These are phyloP conservation scores for Erethizon dorsatum DNA, from an alignment of 2,797 vertebrate genomes.

Conservation along the genomic window DNA sequence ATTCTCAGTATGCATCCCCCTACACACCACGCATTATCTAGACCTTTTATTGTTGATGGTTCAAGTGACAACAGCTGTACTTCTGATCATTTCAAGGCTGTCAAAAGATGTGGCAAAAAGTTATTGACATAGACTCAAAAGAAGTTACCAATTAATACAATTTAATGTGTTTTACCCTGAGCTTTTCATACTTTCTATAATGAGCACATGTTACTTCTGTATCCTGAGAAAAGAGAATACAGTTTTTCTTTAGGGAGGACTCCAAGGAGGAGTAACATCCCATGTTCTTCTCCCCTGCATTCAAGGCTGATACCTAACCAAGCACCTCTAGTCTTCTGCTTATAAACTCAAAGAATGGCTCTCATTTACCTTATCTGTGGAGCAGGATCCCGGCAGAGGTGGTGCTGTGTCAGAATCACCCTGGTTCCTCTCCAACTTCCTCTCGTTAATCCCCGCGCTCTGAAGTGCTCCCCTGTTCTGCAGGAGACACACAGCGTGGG, in stretches of 20 bases:
- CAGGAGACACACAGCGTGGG: neutral
- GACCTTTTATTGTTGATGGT: neutral
- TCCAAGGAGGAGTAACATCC: neutral
- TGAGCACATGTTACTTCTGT: constrained; percentile 15
- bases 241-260: neutral
- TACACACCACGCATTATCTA: neutral
- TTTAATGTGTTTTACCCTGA: neutral
- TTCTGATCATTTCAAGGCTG: constrained; percentile 44
- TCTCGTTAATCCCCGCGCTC: neutral
- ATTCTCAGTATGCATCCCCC: neutral
- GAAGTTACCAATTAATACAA: constrained; percentile 35
- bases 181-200: constrained; percentile 13
- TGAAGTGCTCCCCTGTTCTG: neutral
- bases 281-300: neutral
- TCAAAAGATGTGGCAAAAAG: neutral
- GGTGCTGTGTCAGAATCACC: neutral
- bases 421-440: neutral
- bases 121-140: neutral
- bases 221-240: neutral
- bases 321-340: neutral
- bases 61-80: neutral
- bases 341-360: neutral
- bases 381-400: neutral
- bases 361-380: neutral
- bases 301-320: neutral